A percentile compares a stretch with the other conserved stretches of the same genome.
These are phyloP conservation scores for Dendronephthya gigantea DNA, from an alignment of 64 coral and sea anemone species.

Conservation along the genomic window DNA sequence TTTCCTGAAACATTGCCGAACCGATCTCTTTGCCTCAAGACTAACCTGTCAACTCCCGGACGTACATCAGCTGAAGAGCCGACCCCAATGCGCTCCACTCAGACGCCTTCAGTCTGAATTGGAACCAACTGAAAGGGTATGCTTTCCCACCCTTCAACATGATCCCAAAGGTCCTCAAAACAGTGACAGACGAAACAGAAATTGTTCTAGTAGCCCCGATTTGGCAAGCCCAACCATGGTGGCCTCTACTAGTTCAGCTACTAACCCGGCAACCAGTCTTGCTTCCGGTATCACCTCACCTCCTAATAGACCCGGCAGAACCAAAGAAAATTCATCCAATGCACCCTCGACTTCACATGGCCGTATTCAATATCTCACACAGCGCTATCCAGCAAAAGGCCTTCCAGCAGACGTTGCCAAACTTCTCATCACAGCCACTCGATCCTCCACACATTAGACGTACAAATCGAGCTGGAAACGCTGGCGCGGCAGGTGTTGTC, in stretches of 20 bases:
- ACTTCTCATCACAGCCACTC: conserved; percentile 29
- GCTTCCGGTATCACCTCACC: background rate
- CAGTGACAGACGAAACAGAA: background rate
- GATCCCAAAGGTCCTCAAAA: background rate
- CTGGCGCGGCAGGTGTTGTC: conserved; percentile 26
- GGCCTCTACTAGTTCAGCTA: background rate
- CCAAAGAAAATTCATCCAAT: background rate
- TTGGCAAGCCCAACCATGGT: conserved; percentile 1
- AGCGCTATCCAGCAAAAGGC: conserved; percentile 26
- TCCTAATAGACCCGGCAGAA: background rate
- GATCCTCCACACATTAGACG: conserved; percentile 4
- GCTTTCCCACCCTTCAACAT: conserved; percentile 40
- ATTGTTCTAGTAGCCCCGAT: background rate
- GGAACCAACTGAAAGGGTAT: background rate
- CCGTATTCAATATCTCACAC: conserved; percentile 14
- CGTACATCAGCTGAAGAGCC: background rate
- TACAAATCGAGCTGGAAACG: conserved; percentile 28
- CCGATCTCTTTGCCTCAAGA: background rate
- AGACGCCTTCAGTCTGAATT: background rate
- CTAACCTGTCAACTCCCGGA: background rate
- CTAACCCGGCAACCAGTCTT: background rate
- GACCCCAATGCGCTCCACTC: background rate
- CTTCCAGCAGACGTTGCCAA: conserved; percentile 25
- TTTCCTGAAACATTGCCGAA: background rate
- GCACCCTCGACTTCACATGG: background rate